Conservation (phyloP, 2,888 invertebrate genomes). For the Machimus atricapillus region DNA sequence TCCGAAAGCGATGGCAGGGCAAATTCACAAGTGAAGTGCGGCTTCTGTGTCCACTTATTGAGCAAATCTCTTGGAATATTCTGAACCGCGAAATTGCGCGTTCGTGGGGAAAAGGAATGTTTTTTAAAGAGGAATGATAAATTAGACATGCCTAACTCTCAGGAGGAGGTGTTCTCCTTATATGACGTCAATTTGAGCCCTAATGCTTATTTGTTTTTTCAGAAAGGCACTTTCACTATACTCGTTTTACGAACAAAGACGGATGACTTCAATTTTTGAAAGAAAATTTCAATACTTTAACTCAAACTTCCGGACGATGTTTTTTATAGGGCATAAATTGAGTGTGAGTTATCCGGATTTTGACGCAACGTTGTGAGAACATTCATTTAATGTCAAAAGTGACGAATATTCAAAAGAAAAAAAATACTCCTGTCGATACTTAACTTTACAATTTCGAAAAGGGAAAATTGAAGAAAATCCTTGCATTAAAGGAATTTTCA, state of each 20-base stretch:
- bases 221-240: not conserved
- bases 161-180: not conserved
- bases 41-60: not conserved
- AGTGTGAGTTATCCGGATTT: no score
- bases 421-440: no score
- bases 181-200: not conserved
- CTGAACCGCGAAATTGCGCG: not conserved
- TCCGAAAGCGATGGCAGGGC: not conserved
- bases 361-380: no score
- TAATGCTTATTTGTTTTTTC: not conserved
- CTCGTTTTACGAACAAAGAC: not conserved
- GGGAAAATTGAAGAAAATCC: no score
- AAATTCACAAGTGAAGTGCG: not conserved
- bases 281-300: no score
- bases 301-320: no score
- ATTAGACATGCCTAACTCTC: not conserved
- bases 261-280: no score
- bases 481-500: no score
- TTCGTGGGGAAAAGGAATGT: not conserved
- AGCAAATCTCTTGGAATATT: not conserved
- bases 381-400: no score
- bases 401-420: no score
- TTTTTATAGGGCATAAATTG: no score
- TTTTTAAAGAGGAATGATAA: not conserved
- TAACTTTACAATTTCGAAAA: no score